Evolutionary conservation across 1,140 invertebrate species (phyloP), one percentile per base, ranked within the genome.

Genomic region (Nephila pilipes): DNA sequence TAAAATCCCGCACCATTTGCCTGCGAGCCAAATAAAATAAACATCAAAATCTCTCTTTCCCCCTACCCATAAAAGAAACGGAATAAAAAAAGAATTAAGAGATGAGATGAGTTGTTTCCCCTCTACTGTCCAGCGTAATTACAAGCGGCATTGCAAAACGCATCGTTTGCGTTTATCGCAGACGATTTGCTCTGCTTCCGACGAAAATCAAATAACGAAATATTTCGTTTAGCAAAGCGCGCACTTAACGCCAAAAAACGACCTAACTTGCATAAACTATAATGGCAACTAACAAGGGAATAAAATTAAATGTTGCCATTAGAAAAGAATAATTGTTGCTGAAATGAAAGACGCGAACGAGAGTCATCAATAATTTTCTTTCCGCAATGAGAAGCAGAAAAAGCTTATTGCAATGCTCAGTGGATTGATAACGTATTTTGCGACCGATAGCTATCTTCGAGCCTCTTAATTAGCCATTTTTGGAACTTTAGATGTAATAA

Each of bases 1-100:
- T 87, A 36, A 93, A 93, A 93, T 79, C 63, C 91, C 63, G 65
- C 83, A 46, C 85, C 83, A 93, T 93, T 93, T 93, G 91, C 91
- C 89, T 60, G 54, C 46, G 16, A 80, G 83, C 38, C 83, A 57
- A 60, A 93, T 87, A 79, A 93, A 93, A 87, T 87, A 87, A 93
- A 93, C 63, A 90, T 79, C 88, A 79, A 90, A 80, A 90, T 46
- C 2, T 46, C 46, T 46, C 46, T 46, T 10, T 10, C 46, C 46
- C 46, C 25, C 38, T 46, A 14, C 65, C n/a, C 46, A 88, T n/a
- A 65, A 88, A 88, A 88, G 38, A 83, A 83, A n/a, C 16, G 81
- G 46, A 8, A 87, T 0, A 87, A 60, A 87, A 36, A 87, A 60
- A 63, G 25, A 36, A 85, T 36, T 46, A 65, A 36, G 81, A 92